phyloP scores from a whole-genome alignment of 2,888 invertebrate species.

The Eupithecia inturbata region DNA sequence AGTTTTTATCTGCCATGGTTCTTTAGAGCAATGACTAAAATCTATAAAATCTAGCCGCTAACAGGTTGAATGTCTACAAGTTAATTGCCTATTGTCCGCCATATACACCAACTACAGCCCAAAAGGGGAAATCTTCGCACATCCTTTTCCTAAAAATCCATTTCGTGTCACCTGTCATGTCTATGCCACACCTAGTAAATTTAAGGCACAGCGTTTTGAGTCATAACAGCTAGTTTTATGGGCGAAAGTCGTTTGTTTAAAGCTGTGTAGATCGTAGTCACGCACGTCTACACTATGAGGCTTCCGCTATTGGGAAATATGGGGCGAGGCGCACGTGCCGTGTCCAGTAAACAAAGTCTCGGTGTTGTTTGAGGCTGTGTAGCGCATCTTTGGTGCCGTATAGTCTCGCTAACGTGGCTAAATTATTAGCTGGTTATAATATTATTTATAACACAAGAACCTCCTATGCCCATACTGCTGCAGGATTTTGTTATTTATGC shows the following conservation, averaged over 20 bases:
- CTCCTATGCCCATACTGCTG: neutral
- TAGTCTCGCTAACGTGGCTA: neutral
- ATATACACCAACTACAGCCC: slow-evolving; percentile 30
- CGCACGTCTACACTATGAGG: slow-evolving; percentile 44
- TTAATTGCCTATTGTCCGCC: slow-evolving; percentile 50
- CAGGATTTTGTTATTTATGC: neutral
- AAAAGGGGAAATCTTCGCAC: slow-evolving; percentile 47
- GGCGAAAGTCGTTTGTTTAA: slow-evolving; percentile 25
- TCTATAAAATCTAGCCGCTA: slow-evolving; percentile 7
- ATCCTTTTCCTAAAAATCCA: slow-evolving; percentile 48
- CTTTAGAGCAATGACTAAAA: neutral
- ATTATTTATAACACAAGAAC: neutral
- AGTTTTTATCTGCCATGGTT: neutral
- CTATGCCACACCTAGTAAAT: slow-evolving; percentile 18
- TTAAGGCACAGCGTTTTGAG: slow-evolving; percentile 21
- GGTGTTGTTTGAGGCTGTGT: slow-evolving; percentile 32
- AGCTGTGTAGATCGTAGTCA: slow-evolving; percentile 29
- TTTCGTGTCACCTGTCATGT: slow-evolving; percentile 36
- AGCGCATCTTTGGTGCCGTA: slow-evolving; percentile 21
- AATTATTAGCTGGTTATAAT: neutral
- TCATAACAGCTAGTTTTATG: slow-evolving; percentile 25
- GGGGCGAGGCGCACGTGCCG: slow-evolving; percentile 52
- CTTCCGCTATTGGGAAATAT: slow-evolving; percentile 65
- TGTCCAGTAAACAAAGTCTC: slow-evolving; percentile 42
- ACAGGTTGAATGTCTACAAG: slow-evolving; percentile 25